Base-by-base conservation (phyloP, 2,888 invertebrate species). In the Urechis unicinctus region DNA sequence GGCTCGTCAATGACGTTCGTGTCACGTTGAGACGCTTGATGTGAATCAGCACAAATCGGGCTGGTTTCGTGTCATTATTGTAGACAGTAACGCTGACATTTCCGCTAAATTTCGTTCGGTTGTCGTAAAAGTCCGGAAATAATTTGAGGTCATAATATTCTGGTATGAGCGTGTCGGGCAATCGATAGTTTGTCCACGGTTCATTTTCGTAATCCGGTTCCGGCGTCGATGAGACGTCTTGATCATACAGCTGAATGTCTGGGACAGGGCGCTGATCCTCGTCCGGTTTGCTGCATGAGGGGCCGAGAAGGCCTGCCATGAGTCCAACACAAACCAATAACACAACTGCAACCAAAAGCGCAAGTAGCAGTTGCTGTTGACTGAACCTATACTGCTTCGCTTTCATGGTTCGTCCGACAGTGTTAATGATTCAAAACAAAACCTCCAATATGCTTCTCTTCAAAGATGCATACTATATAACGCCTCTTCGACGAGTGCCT, bases 131-230 rank as follows among this genome's bases (percentile, higher is more conserved):
- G 66, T 88, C 78, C 0, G 90, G 89, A 68, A 82, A 78, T 30
- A 91, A 75, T 50, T 79, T 80, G 2, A 91, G 77, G 65, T 86
- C 84, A 71, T 91, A 91, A 59, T 84, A 81, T 22, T 73, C 68
- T 0, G 90, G 89, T 31, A 79, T 70, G 0, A 87, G 77, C 42
- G 81, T 71, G 31, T 74, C 77, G 1, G 87, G 85, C 13, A 89
- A 76, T 41, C 87, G 82, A 3, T 56, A 53, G 31, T 60, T 26
- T 21, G 4, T n/a, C 56, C 57, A 59, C 9, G 57, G 56, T 22
- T 45, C 56, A 2, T 5, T 17, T 9, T 44, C 55, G 6, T n/a
- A 42, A 22, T 42, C 1, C 24, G 53, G 45, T 3, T 47, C 26
- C 1, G 46, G 29, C 21, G 48, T 29, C 1, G 31, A 5, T 21